These are phyloP conservation scores for Formica exsecta DNA, from an alignment of 1,140 invertebrate genomes.

Conservation along the genomic window DNA sequence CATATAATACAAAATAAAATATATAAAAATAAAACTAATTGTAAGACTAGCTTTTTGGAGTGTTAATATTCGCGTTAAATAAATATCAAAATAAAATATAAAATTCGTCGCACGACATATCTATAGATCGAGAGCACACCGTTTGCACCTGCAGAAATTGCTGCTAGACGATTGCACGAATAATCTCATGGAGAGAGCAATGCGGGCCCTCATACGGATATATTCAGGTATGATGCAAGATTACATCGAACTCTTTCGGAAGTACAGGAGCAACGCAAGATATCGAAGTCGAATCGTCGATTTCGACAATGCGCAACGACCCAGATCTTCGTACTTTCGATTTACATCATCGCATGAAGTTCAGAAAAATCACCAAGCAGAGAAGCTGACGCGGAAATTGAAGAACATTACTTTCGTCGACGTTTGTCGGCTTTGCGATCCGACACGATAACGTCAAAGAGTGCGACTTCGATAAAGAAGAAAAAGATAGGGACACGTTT, in stretches of 20 bases:
- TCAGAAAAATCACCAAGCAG: slow-evolving; percentile 37
- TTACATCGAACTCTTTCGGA: slow-evolving; percentile 13
- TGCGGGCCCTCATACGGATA: neutral
- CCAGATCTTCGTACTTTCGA: slow-evolving; percentile 12
- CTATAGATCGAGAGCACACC: neutral
- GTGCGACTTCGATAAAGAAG: neutral
- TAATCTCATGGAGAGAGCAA: slow-evolving; percentile 23
- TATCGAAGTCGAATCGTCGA: slow-evolving; percentile 45
- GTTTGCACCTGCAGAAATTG: slow-evolving; percentile 3
- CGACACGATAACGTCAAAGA: slow-evolving; percentile 9
- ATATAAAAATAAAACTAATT: no score
- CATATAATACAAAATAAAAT: no score
- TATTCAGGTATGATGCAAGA: slow-evolving; percentile 34
- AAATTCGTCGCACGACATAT: neutral
- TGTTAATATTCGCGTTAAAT: neutral
- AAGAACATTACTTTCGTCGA: slow-evolving; percentile 16
- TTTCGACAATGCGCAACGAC: slow-evolving; percentile 35
- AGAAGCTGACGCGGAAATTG: slow-evolving; percentile 25
- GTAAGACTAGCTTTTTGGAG: neutral
- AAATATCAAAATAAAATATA: slow-evolving; percentile 1
- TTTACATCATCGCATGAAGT: slow-evolving; percentile 13
- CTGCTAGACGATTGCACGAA: neutral
- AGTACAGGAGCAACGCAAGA: neutral
- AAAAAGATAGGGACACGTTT: slow-evolving; percentile 21
- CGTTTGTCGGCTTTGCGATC: slow-evolving; percentile 36